These are phyloP conservation scores for Drosophila bifasciata DNA, from an alignment of 1,140 invertebrate species.

Conservation along the genomic window DNA sequence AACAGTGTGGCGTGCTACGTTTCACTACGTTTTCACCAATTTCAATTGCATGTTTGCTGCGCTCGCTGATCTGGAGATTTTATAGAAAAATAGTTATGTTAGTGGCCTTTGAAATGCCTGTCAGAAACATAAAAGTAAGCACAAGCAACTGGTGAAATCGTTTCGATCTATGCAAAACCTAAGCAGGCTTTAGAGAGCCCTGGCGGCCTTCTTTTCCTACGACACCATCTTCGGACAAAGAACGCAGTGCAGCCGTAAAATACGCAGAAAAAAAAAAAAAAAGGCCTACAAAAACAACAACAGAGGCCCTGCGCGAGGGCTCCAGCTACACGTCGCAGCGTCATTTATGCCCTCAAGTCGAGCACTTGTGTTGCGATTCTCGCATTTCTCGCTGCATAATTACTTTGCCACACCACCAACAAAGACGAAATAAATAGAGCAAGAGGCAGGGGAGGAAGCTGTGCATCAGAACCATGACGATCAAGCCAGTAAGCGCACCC, in stretches of 20 bases:
- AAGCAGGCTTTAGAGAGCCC: conserved; percentile 14
- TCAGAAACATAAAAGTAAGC: not conserved
- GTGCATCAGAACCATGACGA: conserved; percentile 58
- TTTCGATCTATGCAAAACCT: not conserved
- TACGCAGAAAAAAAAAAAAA: conserved; percentile 4
- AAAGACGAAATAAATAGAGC: conserved; percentile 6
- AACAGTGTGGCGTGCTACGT: no score
- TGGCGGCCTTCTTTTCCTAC: conserved; percentile 31
- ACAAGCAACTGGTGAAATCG: not conserved
- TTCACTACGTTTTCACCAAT: no score
- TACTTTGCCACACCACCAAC: not conserved
- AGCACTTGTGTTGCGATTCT: not conserved
- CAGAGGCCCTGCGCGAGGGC: no score
- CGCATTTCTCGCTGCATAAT: conserved; percentile 6
- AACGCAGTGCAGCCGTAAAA: conserved; percentile 23
- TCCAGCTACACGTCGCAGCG: no score
- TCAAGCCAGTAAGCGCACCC: conserved; percentile 76
- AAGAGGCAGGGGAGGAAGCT: conserved; percentile 5
- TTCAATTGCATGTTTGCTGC: no score
- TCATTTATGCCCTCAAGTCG: no score
- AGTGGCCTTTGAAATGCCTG: not conserved
- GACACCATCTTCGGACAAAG: conserved; percentile 45
- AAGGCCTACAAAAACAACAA: not conserved
- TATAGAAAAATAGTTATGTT: conserved; percentile 9
- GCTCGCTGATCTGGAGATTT: no score